These are phyloP conservation scores for Aldabrachelys gigantea DNA, from an alignment of 2,113 vertebrate species.

Conservation along the genomic window DNA sequence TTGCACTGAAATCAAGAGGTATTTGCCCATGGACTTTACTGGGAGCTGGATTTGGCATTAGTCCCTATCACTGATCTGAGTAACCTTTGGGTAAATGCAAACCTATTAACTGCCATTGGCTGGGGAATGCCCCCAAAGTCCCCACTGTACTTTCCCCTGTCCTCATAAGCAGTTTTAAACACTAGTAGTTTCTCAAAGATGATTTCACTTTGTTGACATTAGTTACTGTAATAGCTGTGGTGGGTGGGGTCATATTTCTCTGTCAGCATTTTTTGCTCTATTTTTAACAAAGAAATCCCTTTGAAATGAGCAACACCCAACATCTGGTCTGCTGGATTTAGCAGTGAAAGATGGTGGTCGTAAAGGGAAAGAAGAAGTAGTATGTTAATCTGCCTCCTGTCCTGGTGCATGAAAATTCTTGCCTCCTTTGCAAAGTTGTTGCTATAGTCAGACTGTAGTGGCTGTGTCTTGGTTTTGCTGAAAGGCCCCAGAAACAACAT, in stretches of 20 bases:
- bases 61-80: neutral
- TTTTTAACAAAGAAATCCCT: neutral
- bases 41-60: neutral
- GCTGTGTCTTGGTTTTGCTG: neutral
- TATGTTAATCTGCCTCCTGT: neutral
- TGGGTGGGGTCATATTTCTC: neutral
- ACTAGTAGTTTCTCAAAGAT: neutral
- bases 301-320: neutral
- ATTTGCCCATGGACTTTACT: neutral
- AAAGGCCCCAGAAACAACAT: neutral
- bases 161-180: neutral
- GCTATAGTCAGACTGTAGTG: neutral
- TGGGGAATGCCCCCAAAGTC: neutral
- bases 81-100: neutral
- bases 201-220: neutral
- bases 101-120: neutral
- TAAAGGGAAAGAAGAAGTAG: neutral
- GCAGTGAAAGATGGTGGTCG: neutral
- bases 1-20: neutral
- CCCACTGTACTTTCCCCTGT: neutral
- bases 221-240: neutral
- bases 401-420: neutral
- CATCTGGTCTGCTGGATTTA: neutral
- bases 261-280: neutral
- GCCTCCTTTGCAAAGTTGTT: neutral